Evolutionary conservation across 2,888 invertebrate genomes (phyloP).

Genomic region (Epinotia bilunana): DNA sequence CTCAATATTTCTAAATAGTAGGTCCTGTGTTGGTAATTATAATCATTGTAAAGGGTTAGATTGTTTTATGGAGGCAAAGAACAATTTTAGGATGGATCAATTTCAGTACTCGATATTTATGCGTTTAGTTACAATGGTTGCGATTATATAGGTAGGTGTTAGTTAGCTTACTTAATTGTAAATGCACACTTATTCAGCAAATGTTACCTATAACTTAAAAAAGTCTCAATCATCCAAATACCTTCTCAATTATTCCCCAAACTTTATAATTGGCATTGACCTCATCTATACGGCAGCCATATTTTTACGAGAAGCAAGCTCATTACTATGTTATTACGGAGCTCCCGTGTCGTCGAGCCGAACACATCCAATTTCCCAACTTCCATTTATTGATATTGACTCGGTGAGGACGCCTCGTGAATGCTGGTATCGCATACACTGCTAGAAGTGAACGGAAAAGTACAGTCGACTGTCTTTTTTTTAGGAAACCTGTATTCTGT

Average conservation of each 20-base stretch:
- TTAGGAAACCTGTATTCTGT: not conserved
- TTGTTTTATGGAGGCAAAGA: too few relatives aligned
- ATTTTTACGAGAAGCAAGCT: slow-evolving; percentile 80
- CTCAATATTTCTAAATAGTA: too few relatives aligned
- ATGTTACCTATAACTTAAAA: not conserved
- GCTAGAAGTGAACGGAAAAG: slow-evolving; percentile 60
- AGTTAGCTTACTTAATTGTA: not conserved
- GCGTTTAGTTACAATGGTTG: too few relatives aligned
- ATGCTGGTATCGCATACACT: slow-evolving; percentile 58
- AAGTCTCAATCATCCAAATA: not conserved
- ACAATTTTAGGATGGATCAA: too few relatives aligned
- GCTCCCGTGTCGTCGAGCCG: slow-evolving; percentile 71
- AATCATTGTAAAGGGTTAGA: not conserved
- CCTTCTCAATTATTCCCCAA: slow-evolving; percentile 1
- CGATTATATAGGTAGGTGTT: too few relatives aligned
- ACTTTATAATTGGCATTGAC: slow-evolving; percentile 53
- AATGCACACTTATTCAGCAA: not conserved
- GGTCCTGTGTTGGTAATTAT: not conserved
- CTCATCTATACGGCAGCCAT: slow-evolving; percentile 75
- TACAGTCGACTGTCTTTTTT: not conserved
- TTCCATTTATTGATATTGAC: slow-evolving; percentile 85
- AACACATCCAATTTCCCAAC: slow-evolving; percentile 84
- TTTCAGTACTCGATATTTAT: too few relatives aligned
- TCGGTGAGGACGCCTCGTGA: slow-evolving; percentile 78
- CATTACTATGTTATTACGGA: slow-evolving; percentile 82